Percentiles rank a stretch among this genome's conserved stretches.
phyloP scores from a whole-genome alignment of 2,797 vertebrate species.

The Coccyzus lansbergi region DNA sequence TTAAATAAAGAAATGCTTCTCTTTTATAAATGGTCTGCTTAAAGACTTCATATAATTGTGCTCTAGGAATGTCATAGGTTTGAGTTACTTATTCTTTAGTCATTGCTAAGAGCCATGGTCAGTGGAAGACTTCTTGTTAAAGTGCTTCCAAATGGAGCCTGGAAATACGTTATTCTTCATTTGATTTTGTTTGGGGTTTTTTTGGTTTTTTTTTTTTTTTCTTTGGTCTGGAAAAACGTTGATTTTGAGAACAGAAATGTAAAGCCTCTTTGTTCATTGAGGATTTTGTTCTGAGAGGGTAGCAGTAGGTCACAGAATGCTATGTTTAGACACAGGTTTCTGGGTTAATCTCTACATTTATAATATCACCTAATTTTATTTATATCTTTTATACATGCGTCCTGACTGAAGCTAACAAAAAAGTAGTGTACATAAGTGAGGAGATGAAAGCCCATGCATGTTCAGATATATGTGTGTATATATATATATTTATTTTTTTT shows the following conservation, averaged over 20 bases:
- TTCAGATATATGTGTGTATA: neutral
- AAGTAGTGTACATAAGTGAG: neutral
- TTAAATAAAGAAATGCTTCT: neutral
- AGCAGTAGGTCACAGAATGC: conserved; percentile 7
- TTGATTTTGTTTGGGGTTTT: neutral
- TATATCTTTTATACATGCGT: neutral
- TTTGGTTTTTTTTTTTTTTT: neutral
- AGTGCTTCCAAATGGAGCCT: neutral
- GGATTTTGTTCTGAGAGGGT: conserved; percentile 32
- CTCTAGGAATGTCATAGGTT: neutral
- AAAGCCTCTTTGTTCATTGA: conserved; percentile 11
- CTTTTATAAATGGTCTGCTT: neutral
- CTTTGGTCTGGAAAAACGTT: neutral
- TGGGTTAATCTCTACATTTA: conserved; percentile 26
- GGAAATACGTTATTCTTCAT: neutral
- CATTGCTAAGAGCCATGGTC: neutral
- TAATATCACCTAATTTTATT: neutral
- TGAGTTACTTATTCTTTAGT: neutral
- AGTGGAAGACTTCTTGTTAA: neutral
- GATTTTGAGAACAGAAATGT: neutral
- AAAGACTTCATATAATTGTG: neutral
- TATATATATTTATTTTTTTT: neutral
- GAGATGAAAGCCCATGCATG: neutral
- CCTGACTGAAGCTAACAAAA: neutral
- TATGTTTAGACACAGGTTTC: conserved; percentile 42